Evolutionary conservation across 30 jellyfish, hydroid and myxozoan species (phyloP).

Genomic region (Nemopilema nomurai): DNA sequence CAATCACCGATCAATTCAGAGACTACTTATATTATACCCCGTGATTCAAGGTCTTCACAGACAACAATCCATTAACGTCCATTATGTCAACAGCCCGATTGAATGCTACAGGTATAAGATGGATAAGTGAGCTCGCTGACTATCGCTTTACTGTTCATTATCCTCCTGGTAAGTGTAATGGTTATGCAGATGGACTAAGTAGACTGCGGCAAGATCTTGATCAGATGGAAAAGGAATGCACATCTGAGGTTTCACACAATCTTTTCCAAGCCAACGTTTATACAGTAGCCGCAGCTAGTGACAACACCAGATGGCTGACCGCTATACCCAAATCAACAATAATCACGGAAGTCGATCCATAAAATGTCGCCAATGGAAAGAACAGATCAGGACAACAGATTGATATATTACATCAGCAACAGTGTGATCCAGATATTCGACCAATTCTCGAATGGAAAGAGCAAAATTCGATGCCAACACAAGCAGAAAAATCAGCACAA

Average conservation of each 20-base stretch:
- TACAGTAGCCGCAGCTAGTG: not conserved
- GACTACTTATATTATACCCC: conserved; percentile 58
- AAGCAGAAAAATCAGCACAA: not conserved
- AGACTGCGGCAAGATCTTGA: conserved; percentile 17
- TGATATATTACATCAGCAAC: conserved; percentile 1
- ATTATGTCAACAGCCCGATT: conserved; percentile 21
- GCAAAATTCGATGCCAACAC: not conserved
- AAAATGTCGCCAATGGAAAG: not conserved
- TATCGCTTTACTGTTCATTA: conserved; percentile 1
- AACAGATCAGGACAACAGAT: conserved; percentile 1
- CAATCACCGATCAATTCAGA: conserved; percentile 52
- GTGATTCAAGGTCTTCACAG: conserved; percentile 34
- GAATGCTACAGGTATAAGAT: conserved; percentile 53
- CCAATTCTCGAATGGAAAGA: conserved; percentile 9
- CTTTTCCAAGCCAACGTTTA: not conserved
- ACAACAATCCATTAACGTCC: conserved; percentile 41
- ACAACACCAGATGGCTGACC: not conserved
- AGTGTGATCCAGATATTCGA: conserved; percentile 10
- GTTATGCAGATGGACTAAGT: conserved; percentile 21
- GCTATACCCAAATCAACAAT: not conserved
- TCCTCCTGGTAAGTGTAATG: conserved; percentile 18
- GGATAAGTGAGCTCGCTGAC: conserved; percentile 49
- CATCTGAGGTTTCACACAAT: conserved; percentile 14
- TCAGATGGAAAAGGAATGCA: conserved; percentile 6
- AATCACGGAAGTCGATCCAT: not conserved